Conservation (phyloP, 2,113 vertebrate genomes). For the Oreotrochilus melanogaster region DNA sequence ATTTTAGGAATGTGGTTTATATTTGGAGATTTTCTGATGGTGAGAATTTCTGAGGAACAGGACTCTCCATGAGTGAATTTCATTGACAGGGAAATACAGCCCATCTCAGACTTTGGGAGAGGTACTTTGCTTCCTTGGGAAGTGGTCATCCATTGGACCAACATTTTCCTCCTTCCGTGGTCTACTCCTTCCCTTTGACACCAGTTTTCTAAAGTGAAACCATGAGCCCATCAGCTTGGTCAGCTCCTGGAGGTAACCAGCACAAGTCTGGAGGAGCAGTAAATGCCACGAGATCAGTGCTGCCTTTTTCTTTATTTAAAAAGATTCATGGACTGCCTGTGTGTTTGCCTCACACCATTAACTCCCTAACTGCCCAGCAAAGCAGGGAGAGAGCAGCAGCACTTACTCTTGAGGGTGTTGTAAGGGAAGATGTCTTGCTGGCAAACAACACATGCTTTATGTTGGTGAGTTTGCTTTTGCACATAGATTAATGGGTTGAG, state of each 20-base stretch:
- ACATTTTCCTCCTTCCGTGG: not conserved
- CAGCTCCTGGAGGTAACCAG: not conserved
- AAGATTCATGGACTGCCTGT: not conserved
- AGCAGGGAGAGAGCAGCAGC: not conserved
- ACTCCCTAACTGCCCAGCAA: not conserved
- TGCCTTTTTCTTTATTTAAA: not conserved
- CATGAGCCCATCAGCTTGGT: too few species aligned
- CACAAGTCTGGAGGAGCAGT: not conserved
- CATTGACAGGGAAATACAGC: not conserved
- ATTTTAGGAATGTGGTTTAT: conserved; percentile 37
- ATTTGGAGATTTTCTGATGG: conserved; percentile 6
- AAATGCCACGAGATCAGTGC: not conserved
- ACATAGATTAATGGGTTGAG: not conserved
- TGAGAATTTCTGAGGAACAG: conserved; percentile 3
- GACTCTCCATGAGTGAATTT: not conserved
- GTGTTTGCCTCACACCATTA: not conserved
- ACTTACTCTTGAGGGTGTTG: not conserved
- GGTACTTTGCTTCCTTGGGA: not conserved
- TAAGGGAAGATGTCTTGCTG: not conserved
- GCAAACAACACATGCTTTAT: not conserved
- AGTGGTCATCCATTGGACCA: not conserved
- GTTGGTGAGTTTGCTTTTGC: not conserved
- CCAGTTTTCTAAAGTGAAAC: not conserved
- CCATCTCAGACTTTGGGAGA: not conserved
- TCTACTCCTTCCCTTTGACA: not conserved